Conservation (phyloP, 2,888 invertebrate genomes). For the Lysandra coridon region DNA sequence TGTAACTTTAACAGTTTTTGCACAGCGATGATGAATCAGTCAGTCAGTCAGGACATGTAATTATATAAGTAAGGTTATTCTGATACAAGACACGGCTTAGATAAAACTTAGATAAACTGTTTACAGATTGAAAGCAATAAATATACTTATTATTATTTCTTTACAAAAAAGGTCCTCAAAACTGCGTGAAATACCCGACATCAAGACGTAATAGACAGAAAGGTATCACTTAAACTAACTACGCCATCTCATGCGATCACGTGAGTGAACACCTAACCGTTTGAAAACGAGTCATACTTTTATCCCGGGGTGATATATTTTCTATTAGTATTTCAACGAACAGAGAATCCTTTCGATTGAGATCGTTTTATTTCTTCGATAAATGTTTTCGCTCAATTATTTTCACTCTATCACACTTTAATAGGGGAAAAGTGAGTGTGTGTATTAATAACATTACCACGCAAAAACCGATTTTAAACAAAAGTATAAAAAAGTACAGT, state of each 20-base stretch:
- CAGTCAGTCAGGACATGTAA: too few relatives aligned
- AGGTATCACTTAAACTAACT: background rate
- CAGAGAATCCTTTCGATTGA: background rate
- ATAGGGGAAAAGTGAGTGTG: background rate
- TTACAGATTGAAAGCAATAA: too few relatives aligned
- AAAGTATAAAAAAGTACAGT: too few relatives aligned
- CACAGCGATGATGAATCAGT: too few relatives aligned
- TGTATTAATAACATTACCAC: too few relatives aligned
- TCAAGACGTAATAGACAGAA: background rate
- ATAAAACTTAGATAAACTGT: too few relatives aligned
- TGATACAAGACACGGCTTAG: too few relatives aligned
- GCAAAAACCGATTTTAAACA: too few relatives aligned
- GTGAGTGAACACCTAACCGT: background rate
- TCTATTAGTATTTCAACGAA: slow-evolving; percentile 1
- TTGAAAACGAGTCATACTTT: slow-evolving; percentile 4
- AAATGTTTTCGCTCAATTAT: background rate
- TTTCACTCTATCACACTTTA: background rate
- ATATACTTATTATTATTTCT: background rate
- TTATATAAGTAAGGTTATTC: too few relatives aligned
- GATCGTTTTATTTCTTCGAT: background rate
- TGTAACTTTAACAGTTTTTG: too few relatives aligned
- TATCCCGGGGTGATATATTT: slow-evolving; percentile 6
- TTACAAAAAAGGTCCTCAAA: background rate
- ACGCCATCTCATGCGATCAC: background rate
- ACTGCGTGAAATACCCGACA: background rate